These are phyloP conservation scores for Ischnus inquisitorius DNA, from an alignment of 2,888 invertebrate species.

Conservation along the genomic window DNA sequence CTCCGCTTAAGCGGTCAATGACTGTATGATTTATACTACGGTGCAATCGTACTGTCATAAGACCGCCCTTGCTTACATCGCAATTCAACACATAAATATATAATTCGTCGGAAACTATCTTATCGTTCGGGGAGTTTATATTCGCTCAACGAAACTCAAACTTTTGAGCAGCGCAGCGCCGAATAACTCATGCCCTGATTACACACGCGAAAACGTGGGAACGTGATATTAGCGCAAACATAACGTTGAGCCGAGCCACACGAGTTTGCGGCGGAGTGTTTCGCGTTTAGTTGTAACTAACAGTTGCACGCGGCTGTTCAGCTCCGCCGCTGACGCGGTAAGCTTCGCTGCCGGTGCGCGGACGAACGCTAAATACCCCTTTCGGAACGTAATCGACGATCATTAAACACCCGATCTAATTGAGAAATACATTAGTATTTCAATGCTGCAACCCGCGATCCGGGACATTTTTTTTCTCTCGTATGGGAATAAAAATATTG, in stretches of 20 bases:
- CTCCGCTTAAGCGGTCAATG: no score
- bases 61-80: background rate
- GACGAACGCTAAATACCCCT: constrained; percentile 50
- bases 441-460: constrained; percentile 39
- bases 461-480: constrained; percentile 29
- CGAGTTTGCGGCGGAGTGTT: constrained; percentile 21
- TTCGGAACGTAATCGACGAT: constrained; percentile 58
- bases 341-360: background rate
- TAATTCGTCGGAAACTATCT: background rate
- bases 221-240: constrained; percentile 61
- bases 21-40: no score
- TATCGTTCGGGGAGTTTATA: background rate
- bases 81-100: background rate
- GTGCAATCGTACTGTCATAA: background rate
- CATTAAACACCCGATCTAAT: constrained; percentile 66
- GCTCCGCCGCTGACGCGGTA: background rate
- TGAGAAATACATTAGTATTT: constrained; percentile 61
- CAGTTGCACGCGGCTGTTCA: constrained; percentile 16
- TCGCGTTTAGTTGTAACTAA: constrained; percentile 26
- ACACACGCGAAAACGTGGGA: constrained; percentile 59
- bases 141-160: constrained; percentile 17
- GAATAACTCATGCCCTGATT: background rate
- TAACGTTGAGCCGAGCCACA: constrained; percentile 18
- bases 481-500: background rate
- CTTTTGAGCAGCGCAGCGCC: constrained; percentile 7